Evolutionary conservation across 2,797 vertebrate genomes (phyloP), one percentile per base, ranked within the genome.

Genomic region (Molossus molossus): DNA sequence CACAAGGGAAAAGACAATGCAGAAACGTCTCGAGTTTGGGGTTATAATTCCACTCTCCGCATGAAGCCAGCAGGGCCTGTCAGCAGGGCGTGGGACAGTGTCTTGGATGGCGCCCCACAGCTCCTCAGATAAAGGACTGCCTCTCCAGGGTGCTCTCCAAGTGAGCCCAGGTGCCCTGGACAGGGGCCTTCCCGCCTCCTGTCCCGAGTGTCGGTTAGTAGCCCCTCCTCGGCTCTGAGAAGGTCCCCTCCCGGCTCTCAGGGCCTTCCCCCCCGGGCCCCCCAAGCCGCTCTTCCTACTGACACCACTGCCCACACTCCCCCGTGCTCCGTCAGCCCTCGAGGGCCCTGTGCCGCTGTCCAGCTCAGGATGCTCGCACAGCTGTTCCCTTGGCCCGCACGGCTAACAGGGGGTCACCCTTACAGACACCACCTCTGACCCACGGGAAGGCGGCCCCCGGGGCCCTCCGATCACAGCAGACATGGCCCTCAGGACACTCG

Each of bases 401-500:
- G 14, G 15, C n/a, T 8, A 5, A 18, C 37, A 21, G 0, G 5
- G 29, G 40, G 72, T 15, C 5, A 2, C 21, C n/a, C 53, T 60
- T 9, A 15, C 8, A 17, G 84, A 76, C 27, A 8, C 20, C 60
- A 3, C 1, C 33, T 37, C 37, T 37, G 64, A 12, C n/a, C 62
- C 60, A 29, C 5, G 1, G 11, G 0, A 5, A 25, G 25, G 57
- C 27, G 6, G 1, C n/a, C 4, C 75, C n/a, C 75, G 9, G 0
- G 0, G 27, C 27, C 21, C 77, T 23, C 25, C 18, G 48, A 0
- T 55, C 48, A 55, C 48, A 25, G 27, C 45, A 4, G 4, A 5
- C 0, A 6, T 9, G 9, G 45, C 14, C 55, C 53, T 60, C 4
- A 9, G 1, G 37, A 27, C 15, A 0, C 53, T 9, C 14, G 10